Base-by-base conservation (phyloP, 2,797 vertebrate genomes). In the Enteromius anoplus region DNA sequence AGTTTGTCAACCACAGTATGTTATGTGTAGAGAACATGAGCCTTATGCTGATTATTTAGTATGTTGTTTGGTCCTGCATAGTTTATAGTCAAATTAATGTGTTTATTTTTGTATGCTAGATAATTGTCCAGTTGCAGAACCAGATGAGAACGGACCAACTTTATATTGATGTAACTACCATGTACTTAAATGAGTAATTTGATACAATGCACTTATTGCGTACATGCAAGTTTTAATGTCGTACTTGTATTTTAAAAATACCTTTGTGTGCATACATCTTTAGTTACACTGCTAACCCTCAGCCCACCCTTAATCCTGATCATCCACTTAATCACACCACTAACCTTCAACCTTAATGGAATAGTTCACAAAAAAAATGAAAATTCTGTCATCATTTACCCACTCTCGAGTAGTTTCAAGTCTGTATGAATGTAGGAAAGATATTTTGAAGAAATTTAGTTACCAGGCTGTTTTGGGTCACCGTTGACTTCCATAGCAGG, bases 61-160 rank as follows among this genome's bases (percentile, higher is more conserved):
- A 29, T 47, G 53, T 34, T 53, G 19, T 37, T 26, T 55, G 6
- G 6, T 2, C 23, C 3, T 19, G 69, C 26, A 2, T 47, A 29
- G 69, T 9, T 72, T 6, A 34, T 14, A 10, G 29, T 34, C 37
- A 58, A 40, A 58, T 58, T 3, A 58, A 42, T 40, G 21, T 5
- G n/a, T 75, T 55, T 60, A 75, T 19, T 60, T 75, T 40, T 42
- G 34, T 26, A 42, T 10, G 34, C 23, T 75, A 40, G 58, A 60
- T 34, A 42, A n/a, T 37, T 34, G 3, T 26, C 29, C 32, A n/a
- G 3, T 32, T 34, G 17, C 17, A 51, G 37, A 40, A n/a, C 12
- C 12, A 69, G 9, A 32, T 29, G 17, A 9, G 29, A 6, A 34
- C 23, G 3, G 21, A 60, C 55, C 11, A 21, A n/a, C 58, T 26